Conservation (phyloP, 1,140 invertebrate species). For the Geopemphigus sp. region DNA sequence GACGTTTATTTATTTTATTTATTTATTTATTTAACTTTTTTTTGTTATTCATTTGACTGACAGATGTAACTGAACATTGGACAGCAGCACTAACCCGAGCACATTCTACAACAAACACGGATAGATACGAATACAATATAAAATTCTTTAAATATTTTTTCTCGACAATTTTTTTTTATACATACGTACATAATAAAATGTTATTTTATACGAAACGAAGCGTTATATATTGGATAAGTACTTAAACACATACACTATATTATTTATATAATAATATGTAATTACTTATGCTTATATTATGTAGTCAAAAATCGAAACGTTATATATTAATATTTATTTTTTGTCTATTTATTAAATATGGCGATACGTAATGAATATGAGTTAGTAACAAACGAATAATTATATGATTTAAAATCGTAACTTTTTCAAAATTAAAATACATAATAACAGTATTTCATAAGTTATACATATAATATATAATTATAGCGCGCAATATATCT, state of each 20-base stretch:
- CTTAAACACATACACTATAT: not conserved
- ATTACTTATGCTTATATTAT: not conserved
- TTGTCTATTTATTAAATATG: too few relatives aligned
- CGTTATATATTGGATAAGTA: slow-evolving; percentile 12
- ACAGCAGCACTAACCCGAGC: slow-evolving; percentile 48
- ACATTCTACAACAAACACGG: slow-evolving; percentile 49
- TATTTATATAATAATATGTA: not conserved
- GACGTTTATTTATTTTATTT: slow-evolving; percentile 46
- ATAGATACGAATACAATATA: slow-evolving; percentile 47
- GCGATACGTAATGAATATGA: too few relatives aligned
- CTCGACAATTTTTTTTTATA: slow-evolving; percentile 26
- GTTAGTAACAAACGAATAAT: too few relatives aligned
- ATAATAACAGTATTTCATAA: too few relatives aligned
- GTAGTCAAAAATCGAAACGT: too few relatives aligned
- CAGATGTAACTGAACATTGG: slow-evolving; percentile 47
- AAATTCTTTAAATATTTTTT: slow-evolving; percentile 45
- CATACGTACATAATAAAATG: slow-evolving; percentile 40
- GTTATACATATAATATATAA: too few relatives aligned
- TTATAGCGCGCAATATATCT: too few relatives aligned
- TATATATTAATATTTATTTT: too few relatives aligned
- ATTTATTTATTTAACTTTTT: slow-evolving; percentile 33
- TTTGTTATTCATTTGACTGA: slow-evolving; percentile 47
- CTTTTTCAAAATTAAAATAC: too few relatives aligned
- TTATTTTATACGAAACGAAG: slow-evolving; percentile 28
- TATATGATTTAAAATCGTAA: too few relatives aligned